These are phyloP conservation scores for Cyprinodon variegatus DNA, from an alignment of 2,113 vertebrate species.

Conservation along the genomic window DNA sequence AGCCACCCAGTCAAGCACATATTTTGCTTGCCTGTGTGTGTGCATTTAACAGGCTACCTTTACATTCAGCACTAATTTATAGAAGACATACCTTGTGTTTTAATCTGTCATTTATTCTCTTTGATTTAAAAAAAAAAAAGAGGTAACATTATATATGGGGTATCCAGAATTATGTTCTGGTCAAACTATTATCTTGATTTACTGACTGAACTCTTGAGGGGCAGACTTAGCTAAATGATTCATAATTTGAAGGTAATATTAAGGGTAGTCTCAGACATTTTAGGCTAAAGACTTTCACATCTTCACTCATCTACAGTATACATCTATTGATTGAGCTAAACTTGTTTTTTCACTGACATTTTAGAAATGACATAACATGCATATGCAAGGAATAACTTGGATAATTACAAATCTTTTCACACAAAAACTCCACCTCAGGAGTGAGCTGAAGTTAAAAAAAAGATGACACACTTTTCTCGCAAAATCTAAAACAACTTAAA, in stretches of 20 bases:
- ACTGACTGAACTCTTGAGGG: conserved; percentile 35
- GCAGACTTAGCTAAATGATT: conserved; percentile 26
- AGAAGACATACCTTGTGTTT: conserved; percentile 54
- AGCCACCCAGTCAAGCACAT: conserved; percentile 73
- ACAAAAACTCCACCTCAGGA: background rate
- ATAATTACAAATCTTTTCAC: background rate
- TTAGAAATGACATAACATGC: background rate
- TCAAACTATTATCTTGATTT: conserved; percentile 60
- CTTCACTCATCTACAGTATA: background rate
- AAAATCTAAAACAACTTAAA: background rate
- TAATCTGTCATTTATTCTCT: conserved; percentile 41
- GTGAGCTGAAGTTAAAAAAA: background rate
- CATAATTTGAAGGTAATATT: conserved; percentile 35
- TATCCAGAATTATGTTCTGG: conserved; percentile 31
- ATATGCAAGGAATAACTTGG: background rate
- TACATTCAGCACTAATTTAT: conserved; percentile 30
- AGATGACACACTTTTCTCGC: background rate
- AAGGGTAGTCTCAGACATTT: conserved; percentile 29
- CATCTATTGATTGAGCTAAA: background rate
- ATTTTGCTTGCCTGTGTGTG: conserved; percentile 22
- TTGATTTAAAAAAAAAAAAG: conserved; percentile 31
- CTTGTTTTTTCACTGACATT: background rate
- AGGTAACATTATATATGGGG: too few relatives aligned
- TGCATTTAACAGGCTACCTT: conserved; percentile 24
- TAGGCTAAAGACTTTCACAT: conserved; percentile 38